Evolutionary conservation across 1,140 invertebrate genomes (phyloP).

Genomic region (Ips nitidus): DNA sequence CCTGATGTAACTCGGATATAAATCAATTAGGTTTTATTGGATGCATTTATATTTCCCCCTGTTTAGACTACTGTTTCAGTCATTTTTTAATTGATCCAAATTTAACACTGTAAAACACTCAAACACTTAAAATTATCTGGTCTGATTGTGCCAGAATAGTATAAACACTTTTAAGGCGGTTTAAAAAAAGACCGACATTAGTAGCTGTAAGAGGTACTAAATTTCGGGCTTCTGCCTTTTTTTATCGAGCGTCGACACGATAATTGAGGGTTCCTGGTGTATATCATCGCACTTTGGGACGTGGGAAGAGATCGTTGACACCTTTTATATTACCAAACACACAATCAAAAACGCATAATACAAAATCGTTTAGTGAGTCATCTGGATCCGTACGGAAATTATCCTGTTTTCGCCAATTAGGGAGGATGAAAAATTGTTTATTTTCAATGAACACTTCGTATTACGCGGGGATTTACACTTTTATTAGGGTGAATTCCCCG

Average conservation of each 20-base stretch:
- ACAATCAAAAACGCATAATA: background rate
- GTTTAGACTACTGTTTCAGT: slow-evolving; percentile 43
- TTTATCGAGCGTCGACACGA: background rate
- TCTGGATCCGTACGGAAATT: slow-evolving; percentile 4
- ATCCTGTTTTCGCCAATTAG: slow-evolving; percentile 27
- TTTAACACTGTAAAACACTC: slow-evolving; percentile 26
- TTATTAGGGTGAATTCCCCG: slow-evolving; percentile 32
- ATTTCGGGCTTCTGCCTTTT: background rate
- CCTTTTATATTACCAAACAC: background rate
- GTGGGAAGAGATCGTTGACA: background rate
- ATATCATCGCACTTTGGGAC: background rate
- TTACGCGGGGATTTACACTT: slow-evolving; percentile 31
- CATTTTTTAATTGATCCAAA: slow-evolving; percentile 38
- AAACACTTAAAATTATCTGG: slow-evolving; percentile 38
- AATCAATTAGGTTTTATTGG: slow-evolving; percentile 22
- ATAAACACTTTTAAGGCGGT: slow-evolving; percentile 20
- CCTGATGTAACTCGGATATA: slow-evolving; percentile 10
- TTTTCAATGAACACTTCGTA: slow-evolving; percentile 32
- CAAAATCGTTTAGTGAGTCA: slow-evolving; percentile 8
- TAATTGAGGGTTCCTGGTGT: background rate
- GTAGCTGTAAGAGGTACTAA: slow-evolving; percentile 14
- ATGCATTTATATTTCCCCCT: slow-evolving; percentile 24
- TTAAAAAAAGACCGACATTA: slow-evolving; percentile 18
- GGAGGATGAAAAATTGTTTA: slow-evolving; percentile 33
- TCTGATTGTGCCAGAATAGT: slow-evolving; percentile 24